Evolutionary conservation across 2,797 vertebrate genomes (phyloP).

Genomic region (Fistularia tabacaria): DNA sequence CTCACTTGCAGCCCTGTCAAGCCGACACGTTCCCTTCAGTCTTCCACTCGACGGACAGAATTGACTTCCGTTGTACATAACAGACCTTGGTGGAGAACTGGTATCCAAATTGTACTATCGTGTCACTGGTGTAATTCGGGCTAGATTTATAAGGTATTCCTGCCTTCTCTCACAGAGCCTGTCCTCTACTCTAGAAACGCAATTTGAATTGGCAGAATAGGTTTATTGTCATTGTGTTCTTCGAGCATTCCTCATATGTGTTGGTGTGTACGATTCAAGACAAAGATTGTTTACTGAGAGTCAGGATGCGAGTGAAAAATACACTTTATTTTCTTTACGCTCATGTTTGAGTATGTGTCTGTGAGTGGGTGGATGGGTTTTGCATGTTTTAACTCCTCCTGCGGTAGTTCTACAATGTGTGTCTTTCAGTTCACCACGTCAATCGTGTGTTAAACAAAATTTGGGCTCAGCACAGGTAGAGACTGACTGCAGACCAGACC

Average conservation of each 20-base stretch:
- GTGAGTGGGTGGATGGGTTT: slow-evolving; percentile 34
- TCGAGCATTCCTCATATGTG: slow-evolving; percentile 83
- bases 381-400: slow-evolving; percentile 28
- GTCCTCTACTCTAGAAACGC: slow-evolving; percentile 8
- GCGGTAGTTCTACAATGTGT: slow-evolving; percentile 90
- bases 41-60: slow-evolving; percentile 20
- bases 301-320: slow-evolving; percentile 30
- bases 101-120: slow-evolving; percentile 63
- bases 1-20: slow-evolving; percentile 48
- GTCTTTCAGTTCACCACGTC: slow-evolving; percentile 80
- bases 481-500: slow-evolving; percentile 7
- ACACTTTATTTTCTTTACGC: slow-evolving; percentile 32
- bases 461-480: slow-evolving; percentile 67
- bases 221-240: slow-evolving; percentile 71
- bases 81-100: slow-evolving; percentile 39
- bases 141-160: slow-evolving; percentile 29
- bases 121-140: slow-evolving; percentile 35
- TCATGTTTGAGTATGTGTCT: slow-evolving; percentile 47
- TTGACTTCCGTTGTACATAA: slow-evolving; percentile 34
- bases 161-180: slow-evolving; percentile 20
- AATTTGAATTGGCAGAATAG: slow-evolving; percentile 26
- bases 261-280: slow-evolving; percentile 67
- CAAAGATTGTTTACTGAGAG: slow-evolving; percentile 39
- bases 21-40: slow-evolving; percentile 14
- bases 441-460: background rate